Evolutionary conservation across 2,888 invertebrate genomes (phyloP), one percentile per base, ranked within the genome.

Genomic region (Hirtodrosophila cameraria): DNA sequence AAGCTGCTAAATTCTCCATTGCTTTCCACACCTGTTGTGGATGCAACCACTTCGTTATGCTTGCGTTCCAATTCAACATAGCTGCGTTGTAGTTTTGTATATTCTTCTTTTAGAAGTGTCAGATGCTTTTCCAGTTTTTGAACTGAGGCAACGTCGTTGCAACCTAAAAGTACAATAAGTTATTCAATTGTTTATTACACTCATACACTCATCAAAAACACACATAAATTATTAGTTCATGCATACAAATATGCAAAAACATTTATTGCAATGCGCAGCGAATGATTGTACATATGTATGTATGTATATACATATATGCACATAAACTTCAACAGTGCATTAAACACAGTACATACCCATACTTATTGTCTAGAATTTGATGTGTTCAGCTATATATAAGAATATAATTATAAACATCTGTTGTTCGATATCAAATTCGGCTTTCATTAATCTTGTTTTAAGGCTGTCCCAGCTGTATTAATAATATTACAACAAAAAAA

Each of bases 91-190:
- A 98, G 92, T 91, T 97, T 97, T 5, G 96, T 95, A 91, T 98
- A 98, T 91, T 98, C 97, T 78, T 97, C 96, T 85, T 97, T 94
- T 64, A 98, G 92, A 58, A 98, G 92, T 54, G 94, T 91, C 70
- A 98, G 92, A 90, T 98, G 97, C 89, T 96, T 96, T 90, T 97
- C 96, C 79, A 95, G 92, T 90, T 94, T 94, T 60, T 92, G 92
- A 23, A 88, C 67, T 23, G 84, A 57, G 11, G 80, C 65, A 23
- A 63, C 63, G 54, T 84, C 67, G 49, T 62, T 64, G 13, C 49
- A 46, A 55, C 59, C 79, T 79, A 13, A 20, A 57, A 54, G 9
- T 5, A n/a, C 3, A 25, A 18, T 8, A 6, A 15, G 13, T 35
- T 23, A 8, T 13, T 30, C 31, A 9, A 28, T 6, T 1, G 11